Evolutionary conservation across 2,888 invertebrate genomes (phyloP).

Genomic region (Acanthosoma haemorrhoidale): DNA sequence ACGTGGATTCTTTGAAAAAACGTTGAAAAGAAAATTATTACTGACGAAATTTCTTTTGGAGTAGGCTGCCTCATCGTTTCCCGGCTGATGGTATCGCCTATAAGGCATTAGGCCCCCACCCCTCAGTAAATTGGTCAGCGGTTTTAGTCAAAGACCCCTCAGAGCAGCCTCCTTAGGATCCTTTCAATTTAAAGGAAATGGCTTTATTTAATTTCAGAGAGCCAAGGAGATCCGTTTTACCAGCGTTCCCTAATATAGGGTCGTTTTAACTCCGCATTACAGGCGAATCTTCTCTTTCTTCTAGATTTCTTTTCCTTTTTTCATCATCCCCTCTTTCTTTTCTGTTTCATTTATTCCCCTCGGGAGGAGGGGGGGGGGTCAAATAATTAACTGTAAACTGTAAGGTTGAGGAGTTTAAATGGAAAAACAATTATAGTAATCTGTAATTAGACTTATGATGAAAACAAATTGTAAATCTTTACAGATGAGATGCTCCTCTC

Average conservation of each 20-base stretch:
- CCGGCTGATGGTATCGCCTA: neutral
- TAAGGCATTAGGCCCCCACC: conserved; percentile 11
- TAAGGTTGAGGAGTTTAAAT: neutral
- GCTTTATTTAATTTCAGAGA: conserved; percentile 27
- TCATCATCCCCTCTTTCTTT: neutral
- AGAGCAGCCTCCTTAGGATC: conserved; percentile 4
- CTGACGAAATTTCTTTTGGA: neutral
- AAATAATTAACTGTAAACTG: neutral
- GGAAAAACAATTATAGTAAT: too few relatives aligned
- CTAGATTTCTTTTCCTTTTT: conserved; percentile 14
- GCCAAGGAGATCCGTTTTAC: conserved; percentile 22
- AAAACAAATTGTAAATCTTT: too few relatives aligned
- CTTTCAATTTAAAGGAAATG: conserved; percentile 27
- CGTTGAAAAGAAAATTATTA: conserved; percentile 16
- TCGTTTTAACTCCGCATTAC: conserved; percentile 25
- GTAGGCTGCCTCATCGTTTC: neutral
- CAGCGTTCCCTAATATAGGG: conserved; percentile 19
- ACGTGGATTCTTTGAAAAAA: conserved; percentile 12
- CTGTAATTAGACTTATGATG: too few relatives aligned
- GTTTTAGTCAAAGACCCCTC: conserved; percentile 17
- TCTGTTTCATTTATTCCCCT: neutral
- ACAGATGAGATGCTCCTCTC: too few relatives aligned
- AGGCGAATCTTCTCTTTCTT: neutral
- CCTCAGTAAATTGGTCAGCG: conserved; percentile 17
- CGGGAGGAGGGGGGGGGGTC: too few relatives aligned